Evolutionary conservation across 2,888 invertebrate genomes (phyloP).

Genomic region (Conomelus anceps): DNA sequence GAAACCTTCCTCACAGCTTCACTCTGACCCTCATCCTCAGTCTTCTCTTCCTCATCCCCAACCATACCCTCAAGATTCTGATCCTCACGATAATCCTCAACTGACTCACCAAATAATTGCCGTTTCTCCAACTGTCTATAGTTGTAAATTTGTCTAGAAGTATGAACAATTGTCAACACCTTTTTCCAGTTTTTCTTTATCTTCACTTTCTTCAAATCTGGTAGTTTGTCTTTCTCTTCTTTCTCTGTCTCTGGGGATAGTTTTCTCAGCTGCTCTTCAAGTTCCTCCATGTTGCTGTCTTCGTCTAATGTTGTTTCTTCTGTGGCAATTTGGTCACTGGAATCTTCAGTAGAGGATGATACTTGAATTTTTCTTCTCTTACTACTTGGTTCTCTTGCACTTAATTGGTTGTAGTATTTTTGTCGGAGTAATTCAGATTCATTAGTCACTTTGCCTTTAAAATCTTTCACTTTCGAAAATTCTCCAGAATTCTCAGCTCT

Average conservation of each 20-base stretch:
- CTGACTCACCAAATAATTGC: not conserved
- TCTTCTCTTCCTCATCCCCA: not conserved
- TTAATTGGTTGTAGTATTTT: not conserved
- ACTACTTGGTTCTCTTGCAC: no score
- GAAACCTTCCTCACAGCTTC: not conserved
- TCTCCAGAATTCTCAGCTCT: no score
- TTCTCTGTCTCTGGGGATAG: not conserved
- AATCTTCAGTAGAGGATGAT: not conserved
- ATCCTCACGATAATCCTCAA: not conserved
- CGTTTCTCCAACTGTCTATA: not conserved
- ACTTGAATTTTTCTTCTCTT: not conserved
- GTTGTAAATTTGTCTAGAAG: not conserved
- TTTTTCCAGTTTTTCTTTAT: constrained; percentile 1
- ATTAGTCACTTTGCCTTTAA: no score
- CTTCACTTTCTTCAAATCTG: not conserved
- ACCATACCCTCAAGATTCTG: not conserved
- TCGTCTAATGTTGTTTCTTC: not conserved
- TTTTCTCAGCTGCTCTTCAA: not conserved
- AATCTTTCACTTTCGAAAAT: not conserved
- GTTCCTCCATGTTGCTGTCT: not conserved
- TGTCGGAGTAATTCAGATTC: not conserved
- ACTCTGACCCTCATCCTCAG: not conserved
- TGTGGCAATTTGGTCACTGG: not conserved
- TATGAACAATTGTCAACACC: not conserved
- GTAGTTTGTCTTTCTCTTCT: not conserved